Base-by-base conservation (phyloP, 2,888 invertebrate species). In the Lepetodrilus schrolli region DNA sequence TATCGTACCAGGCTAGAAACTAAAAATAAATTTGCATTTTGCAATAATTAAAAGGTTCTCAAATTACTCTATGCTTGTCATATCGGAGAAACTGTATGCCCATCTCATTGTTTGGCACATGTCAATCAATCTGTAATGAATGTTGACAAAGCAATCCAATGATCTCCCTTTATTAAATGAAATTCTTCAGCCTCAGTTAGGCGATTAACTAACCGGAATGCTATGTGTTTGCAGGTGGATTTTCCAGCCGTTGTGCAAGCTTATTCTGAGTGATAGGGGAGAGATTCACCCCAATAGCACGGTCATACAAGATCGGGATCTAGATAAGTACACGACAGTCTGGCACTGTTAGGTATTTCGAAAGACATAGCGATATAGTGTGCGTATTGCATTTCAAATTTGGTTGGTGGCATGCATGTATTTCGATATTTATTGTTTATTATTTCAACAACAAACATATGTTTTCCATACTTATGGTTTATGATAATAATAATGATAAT, bases 101-200 rank as follows among this genome's bases (percentile, higher is more conserved):
- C 58, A 17, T 58, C 34, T 34, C 58, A 58, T 58, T 58, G 58
- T 58, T 58, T 58, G 58, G 17, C 58, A 58, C 58, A 30, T 58
- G 58, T 58, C 58, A 58, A 58, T 58, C 58, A 58, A 23, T 17
- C 58, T 58, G 58, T 30, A 58, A 58, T 58, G 26, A 34, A 34
- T 58, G 58, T 58, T 58, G 34, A 58, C 58, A 58, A 30, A 58
- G 58, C 58, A 17, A 58, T 58, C 30, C 58, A 58, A 34, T 34
- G 58, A 58, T 58, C 58, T 58, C 58, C 10, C 58, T 23, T 58
- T 58, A 58, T 58, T 58, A 58, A 30, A 58, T 23, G 58, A 34
- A 58, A n/a, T 34, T 58, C 58, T 58, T 34, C 5, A 34, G n/a
- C n/a, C 26, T 34, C n/a, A 30, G 26, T 26, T 26, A 30, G 30